Evolutionary conservation across 2,113 vertebrate genomes (phyloP), one percentile per base, ranked within the genome.

Genomic region (Suricata suricatta): DNA sequence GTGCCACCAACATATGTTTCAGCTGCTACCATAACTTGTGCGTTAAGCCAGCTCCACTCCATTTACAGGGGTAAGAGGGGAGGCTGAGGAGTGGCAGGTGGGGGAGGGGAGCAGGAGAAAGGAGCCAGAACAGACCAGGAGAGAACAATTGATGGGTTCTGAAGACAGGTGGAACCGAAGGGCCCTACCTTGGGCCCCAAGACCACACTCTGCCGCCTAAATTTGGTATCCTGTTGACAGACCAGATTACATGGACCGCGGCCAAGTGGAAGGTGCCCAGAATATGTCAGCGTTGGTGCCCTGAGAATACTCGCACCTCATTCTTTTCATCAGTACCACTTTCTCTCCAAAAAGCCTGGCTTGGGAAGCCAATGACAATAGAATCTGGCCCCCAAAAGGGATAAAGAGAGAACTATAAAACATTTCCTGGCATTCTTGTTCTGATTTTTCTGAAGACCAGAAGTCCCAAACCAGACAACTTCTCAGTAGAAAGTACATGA

Each of bases 381-480:
- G 23, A 86, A 57, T 86, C 68, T 89, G 47, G 29, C 52, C 74
- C 68, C 88, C 64, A 76, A 89, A 88, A 96, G 17, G 35, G 29
- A 92, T 72, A 69, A 84, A 91, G 21, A 35, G 14, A 90, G 83
- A 97, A 66, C 54, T 69, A 38, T 33, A 47, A 68, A 76, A 74
- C 76, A 92, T 83, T 89, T 80, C 12, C 69, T 88, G 92, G 72
- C n/a, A 60, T 95, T 93, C 60, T 76, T 64, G 10, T 23, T 93
- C 54, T 66, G 72, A 81, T 41, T 89, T 96, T 86, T 71, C 92
- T 82, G 57, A 66, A 94, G 81, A 90, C 33, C 52, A 60, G 54
- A 82, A 76, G 72, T 77, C 35, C 44, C n/a, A 72, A 57, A 79
- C 35, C 86, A 74, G 93, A 95, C 71, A 66, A 35, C 3, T 38